Evolutionary conservation across 1,140 invertebrate species (phyloP), one percentile per base, ranked within the genome.

Genomic region (Dryas iulia): DNA sequence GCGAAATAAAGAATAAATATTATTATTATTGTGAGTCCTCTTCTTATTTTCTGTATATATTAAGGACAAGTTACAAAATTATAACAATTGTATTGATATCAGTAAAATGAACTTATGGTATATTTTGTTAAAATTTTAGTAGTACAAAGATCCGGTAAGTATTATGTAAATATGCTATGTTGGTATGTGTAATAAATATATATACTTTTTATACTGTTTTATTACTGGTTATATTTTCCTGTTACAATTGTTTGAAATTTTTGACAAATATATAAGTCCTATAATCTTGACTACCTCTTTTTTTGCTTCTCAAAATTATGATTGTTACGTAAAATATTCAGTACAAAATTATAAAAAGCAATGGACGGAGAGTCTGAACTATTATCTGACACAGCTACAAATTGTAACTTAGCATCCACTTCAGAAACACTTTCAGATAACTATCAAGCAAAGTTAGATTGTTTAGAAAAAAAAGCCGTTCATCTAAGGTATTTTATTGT

Each of bases 381-480:
- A 25, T 78, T 89, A 67, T 89, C 86, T 67, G 85, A 91, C 71
- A 86, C 83, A 30, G 85, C 72, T 54, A 89, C 86, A 30, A 86
- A 84, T 70, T 89, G 83, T 67, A 89, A 89, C 59, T 69, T 84
- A 6, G 71, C 76, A 61, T 79, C 85, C 12, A 76, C 77, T 64
- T 86, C 86, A 23, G 89, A 89, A 73, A 82, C 81, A 7, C 25
- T 86, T 35, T 86, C 87, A 59, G 88, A 89, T 54, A 77, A 77
- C 39, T 83, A 81, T 72, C 89, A 89, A 78, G 78, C 82, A 8
- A 90, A 81, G 81, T 72, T 85, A 69, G 89, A 91, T 71, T 78
- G 85, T n/a, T 76, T 91, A 66, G 89, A 89, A 61, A 91, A 91
- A 76, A 91, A 91, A 71, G 87, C 89, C 59, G 83, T 89, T 58